A percentile compares a stretch with the other conserved stretches of the same genome.
These are phyloP conservation scores for Proteles cristata DNA, from an alignment of 2,113 vertebrate species.

Conservation along the genomic window DNA sequence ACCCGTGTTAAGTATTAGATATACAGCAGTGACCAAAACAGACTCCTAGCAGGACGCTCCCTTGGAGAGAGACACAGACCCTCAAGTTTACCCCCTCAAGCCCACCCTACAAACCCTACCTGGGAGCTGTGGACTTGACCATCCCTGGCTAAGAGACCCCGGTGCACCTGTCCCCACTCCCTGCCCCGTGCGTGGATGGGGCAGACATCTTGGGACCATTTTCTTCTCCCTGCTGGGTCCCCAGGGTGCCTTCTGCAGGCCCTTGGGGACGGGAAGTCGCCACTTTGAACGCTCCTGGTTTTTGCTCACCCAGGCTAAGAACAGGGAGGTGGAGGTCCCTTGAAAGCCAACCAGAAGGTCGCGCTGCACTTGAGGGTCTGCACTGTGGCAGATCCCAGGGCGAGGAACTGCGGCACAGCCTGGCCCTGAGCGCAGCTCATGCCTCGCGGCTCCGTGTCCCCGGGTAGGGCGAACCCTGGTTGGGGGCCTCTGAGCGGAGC, in stretches of 20 bases:
- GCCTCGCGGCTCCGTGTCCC: conserved; percentile 86
- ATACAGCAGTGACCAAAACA: not conserved
- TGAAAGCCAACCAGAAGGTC: conserved; percentile 86
- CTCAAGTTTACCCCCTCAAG: not conserved
- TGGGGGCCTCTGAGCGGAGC: not conserved
- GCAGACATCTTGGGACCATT: not conserved
- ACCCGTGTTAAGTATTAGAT: not conserved
- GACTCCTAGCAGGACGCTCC: no score
- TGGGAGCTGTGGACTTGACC: not conserved
- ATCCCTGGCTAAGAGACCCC: not conserved
- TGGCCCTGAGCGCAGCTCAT: conserved; percentile 85
- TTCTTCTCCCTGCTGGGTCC: not conserved
- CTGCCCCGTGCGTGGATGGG: not conserved
- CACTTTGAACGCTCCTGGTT: not conserved
- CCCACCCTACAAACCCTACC: no score
- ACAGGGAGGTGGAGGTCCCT: conserved; percentile 82
- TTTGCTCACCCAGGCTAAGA: conserved; percentile 80
- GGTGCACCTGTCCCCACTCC: accelerated
- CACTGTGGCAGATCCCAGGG: conserved; percentile 80
- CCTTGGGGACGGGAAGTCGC: not conserved
- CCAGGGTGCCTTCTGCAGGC: not conserved
- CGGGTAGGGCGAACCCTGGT: accelerated
- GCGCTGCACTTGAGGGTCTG: conserved; percentile 84
- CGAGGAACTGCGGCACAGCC: conserved; percentile 74
- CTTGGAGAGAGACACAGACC: not conserved